phyloP scores from a whole-genome alignment of 1,140 invertebrate genomes.

The Gryon sp. region DNA sequence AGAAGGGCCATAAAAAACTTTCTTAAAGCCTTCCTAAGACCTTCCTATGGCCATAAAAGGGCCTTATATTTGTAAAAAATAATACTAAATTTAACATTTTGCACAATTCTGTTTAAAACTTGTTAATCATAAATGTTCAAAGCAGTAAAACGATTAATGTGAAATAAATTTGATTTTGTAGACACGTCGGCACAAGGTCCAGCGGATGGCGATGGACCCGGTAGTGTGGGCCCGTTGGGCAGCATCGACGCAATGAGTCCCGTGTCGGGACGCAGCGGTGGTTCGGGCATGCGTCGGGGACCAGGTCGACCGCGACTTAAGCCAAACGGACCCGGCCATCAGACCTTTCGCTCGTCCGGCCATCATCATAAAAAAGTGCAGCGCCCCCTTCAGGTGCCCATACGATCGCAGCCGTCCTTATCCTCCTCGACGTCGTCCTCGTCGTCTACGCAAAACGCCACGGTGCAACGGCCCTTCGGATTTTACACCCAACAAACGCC shows the following conservation, averaged over 20 bases:
- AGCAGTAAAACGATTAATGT: neutral
- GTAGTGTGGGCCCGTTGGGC: constrained; percentile 68
- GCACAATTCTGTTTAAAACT: too few relatives aligned
- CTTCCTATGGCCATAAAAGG: too few relatives aligned
- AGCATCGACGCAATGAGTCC: constrained; percentile 57
- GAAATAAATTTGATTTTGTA: constrained; percentile 32
- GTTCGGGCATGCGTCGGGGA: constrained; percentile 84
- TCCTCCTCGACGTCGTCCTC: constrained; percentile 61
- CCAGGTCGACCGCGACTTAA: constrained; percentile 87
- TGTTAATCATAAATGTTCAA: neutral
- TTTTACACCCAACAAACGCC: constrained; percentile 76
- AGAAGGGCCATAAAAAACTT: too few relatives aligned
- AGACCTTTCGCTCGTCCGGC: constrained; percentile 79
- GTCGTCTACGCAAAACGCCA: constrained; percentile 62
- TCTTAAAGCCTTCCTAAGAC: too few relatives aligned
- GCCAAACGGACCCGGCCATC: constrained; percentile 82
- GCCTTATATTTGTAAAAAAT: too few relatives aligned
- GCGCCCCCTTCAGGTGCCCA: constrained; percentile 75
- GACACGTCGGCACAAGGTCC: constrained; percentile 56
- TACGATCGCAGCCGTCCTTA: constrained; percentile 70
- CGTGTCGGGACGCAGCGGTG: constrained; percentile 16
- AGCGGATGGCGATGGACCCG: constrained; percentile 71
- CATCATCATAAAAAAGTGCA: constrained; percentile 74
- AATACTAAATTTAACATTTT: too few relatives aligned
- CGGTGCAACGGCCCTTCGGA: constrained; percentile 73